Evolutionary conservation across 2,888 invertebrate genomes (phyloP).

Genomic region (Parapristionchus giblindavisi): DNA sequence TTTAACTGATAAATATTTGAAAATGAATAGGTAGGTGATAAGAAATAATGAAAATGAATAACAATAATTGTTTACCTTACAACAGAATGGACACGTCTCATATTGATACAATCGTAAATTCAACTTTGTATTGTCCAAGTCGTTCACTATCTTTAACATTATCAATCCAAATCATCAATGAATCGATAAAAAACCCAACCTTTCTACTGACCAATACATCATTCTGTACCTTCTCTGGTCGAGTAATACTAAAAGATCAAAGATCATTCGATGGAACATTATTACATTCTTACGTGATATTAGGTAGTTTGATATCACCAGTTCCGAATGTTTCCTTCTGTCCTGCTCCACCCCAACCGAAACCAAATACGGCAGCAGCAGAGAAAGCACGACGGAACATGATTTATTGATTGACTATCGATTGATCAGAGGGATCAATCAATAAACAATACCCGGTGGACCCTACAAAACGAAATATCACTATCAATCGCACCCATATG

Average conservation of each 20-base stretch:
- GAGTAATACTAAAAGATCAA: conserved; percentile 37
- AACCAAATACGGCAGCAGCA: conserved; percentile 26
- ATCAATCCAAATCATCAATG: not conserved
- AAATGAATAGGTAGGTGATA: too few species aligned
- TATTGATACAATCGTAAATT: conserved; percentile 92
- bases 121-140: conserved; percentile 71
- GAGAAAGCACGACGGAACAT: conserved; percentile 40
- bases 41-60: too few species aligned
- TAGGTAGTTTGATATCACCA: conserved; percentile 17
- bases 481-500: too few species aligned
- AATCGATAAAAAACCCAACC: conserved; percentile 35
- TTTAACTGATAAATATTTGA: too few species aligned
- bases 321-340: conserved; percentile 24
- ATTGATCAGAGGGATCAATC: too few species aligned
- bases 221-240: conserved; percentile 46
- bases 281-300: conserved; percentile 23
- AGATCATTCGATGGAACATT: not conserved
- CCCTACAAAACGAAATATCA: too few species aligned
- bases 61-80: conserved; percentile 51
- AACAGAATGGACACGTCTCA: conserved; percentile 80
- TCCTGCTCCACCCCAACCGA: conserved; percentile 33
- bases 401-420: too few species aligned
- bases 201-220: conserved; percentile 54
- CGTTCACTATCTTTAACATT: conserved; percentile 55
- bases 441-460: too few species aligned